phyloP scores from a whole-genome alignment of 2,797 vertebrate species.

The Loriculus beryllinus region DNA sequence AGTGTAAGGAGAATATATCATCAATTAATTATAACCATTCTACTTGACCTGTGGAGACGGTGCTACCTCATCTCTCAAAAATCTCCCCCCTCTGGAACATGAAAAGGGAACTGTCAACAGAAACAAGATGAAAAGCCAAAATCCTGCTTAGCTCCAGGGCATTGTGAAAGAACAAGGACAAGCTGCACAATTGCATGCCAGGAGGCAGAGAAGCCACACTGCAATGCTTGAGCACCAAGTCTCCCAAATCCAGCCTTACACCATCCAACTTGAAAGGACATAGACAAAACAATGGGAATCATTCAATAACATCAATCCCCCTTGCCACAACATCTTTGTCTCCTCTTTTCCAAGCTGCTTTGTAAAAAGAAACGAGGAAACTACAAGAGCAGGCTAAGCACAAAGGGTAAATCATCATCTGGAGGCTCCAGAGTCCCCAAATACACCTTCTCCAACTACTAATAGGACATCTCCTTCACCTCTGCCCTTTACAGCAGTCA shows the following conservation, averaged over 20 bases:
- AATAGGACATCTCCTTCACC: fast-evolving
- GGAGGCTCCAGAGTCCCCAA: not conserved
- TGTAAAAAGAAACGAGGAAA: too few species aligned
- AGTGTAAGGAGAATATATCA: not conserved
- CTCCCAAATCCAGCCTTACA: not conserved
- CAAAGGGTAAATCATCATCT: not conserved
- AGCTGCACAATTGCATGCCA: fast-evolving
- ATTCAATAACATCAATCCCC: fast-evolving
- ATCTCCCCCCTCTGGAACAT: fast-evolving
- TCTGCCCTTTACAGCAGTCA: not conserved
- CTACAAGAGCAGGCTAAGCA: not conserved
- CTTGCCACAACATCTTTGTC: not conserved
- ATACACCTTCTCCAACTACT: not conserved
- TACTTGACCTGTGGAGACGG: not conserved
- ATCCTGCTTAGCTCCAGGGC: not conserved
- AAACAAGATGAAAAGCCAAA: not conserved
- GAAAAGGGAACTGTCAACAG: not conserved
- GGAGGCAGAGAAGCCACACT: not conserved
- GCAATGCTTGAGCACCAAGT: not conserved
- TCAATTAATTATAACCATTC: not conserved
- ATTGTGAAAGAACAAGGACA: fast-evolving
- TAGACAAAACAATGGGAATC: fast-evolving
- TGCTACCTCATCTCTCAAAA: not conserved
- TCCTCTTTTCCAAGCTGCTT: not conserved
- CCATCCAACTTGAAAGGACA: not conserved